Evolutionary conservation across 2,888 invertebrate genomes (phyloP).

Genomic region (Lepidochitona cinerea): DNA sequence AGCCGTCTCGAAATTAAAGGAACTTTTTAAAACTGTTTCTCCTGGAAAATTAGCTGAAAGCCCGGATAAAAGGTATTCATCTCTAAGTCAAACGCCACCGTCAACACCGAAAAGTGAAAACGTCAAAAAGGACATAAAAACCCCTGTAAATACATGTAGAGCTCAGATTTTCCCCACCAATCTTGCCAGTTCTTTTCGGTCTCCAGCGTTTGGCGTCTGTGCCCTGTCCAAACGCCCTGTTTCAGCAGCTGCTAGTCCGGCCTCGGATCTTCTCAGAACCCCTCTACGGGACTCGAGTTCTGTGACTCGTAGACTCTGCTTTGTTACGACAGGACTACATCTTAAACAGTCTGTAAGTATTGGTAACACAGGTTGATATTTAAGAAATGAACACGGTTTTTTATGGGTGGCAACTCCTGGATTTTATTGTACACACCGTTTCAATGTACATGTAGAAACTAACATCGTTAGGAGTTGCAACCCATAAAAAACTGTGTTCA

Average conservation of each 20-base stretch:
- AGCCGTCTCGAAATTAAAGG: background rate
- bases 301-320: conserved; percentile 19
- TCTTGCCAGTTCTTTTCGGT: background rate
- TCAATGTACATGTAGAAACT: no score
- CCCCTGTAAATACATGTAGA: no score
- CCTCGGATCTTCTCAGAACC: background rate
- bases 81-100: background rate
- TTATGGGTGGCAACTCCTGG: no score
- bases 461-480: no score
- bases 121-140: background rate
- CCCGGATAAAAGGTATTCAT: background rate
- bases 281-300: background rate
- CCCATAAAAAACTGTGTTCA: no score
- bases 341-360: conserved; percentile 36
- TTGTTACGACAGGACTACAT: conserved; percentile 42
- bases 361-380: no score
- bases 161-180: background rate
- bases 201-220: background rate
- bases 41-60: background rate
- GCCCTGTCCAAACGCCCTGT: background rate
- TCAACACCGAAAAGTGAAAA: background rate
- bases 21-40: background rate
- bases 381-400: no score
- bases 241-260: background rate
- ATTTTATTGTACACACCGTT: no score